Percentiles rank a stretch among this genome's conserved stretches.
Conservation (phyloP, 2,113 vertebrate species). For the Phyllopteryx taeniolatus region DNA sequence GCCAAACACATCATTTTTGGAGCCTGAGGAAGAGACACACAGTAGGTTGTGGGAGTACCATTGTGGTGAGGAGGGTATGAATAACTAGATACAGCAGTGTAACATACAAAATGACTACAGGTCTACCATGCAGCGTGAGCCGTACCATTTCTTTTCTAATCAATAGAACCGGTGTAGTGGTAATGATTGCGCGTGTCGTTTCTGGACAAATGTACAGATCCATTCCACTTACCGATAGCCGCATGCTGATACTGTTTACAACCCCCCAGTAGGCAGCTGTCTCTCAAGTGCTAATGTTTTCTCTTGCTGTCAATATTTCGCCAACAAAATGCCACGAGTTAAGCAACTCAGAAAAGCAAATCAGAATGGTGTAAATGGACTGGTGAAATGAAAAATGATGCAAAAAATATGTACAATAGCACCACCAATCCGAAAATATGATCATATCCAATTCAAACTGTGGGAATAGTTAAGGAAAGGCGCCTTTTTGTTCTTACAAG, state of each 20-base stretch:
- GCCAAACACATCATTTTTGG: constrained; percentile 29
- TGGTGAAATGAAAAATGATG: constrained; percentile 13
- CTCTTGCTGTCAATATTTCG: constrained; percentile 39
- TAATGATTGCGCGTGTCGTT: constrained; percentile 56
- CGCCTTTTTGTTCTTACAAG: not conserved
- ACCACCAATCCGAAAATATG: not conserved
- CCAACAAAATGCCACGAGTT: constrained; percentile 41
- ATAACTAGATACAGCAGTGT: constrained; percentile 28
- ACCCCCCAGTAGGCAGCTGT: constrained; percentile 41
- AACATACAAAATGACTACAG: constrained; percentile 18
- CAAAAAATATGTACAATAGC: not conserved
- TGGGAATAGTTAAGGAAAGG: not conserved
- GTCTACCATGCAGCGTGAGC: constrained; percentile 9
- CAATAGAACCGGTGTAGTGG: constrained; percentile 43
- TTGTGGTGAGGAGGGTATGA: constrained; percentile 31
- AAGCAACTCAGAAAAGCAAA: not conserved
- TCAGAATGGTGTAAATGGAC: not conserved
- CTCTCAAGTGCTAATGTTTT: constrained; percentile 52
- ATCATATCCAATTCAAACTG: not conserved
- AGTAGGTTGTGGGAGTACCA: constrained; percentile 5
- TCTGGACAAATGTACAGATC: constrained; percentile 53
- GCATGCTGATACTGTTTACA: constrained; percentile 52
- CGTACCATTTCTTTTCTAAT: constrained; percentile 28
- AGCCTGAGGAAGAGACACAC: constrained; percentile 15
- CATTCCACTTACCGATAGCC: constrained; percentile 48